phyloP scores from a whole-genome alignment of 2,113 vertebrate species.

The Melanerpes aurifrons region DNA sequence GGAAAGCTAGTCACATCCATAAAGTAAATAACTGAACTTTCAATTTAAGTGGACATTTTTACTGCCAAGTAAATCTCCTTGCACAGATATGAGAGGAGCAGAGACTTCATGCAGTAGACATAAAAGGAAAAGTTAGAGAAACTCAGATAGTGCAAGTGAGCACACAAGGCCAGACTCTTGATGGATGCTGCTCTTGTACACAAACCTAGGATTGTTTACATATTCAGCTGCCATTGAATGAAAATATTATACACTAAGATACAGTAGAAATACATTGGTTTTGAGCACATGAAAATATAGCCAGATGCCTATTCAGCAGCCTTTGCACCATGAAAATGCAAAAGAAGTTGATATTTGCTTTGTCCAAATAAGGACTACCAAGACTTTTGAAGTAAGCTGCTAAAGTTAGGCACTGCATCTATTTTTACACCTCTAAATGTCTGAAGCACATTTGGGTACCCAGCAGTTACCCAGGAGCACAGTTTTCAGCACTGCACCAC shows the following conservation, averaged over 20 bases:
- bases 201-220: not conserved
- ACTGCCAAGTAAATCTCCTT: conserved; percentile 60
- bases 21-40: conserved; percentile 38
- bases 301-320: not conserved
- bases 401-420: not conserved
- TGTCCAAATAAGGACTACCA: not conserved
- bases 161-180: not conserved
- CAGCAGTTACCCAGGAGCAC: not conserved
- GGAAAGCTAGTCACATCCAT: not conserved
- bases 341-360: not conserved
- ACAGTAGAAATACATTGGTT: not conserved
- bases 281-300: not conserved
- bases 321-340: not conserved
- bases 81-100: conserved; percentile 21
- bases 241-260: not conserved
- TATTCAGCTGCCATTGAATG: not conserved
- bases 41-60: conserved; percentile 48
- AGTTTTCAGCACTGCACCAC: not conserved
- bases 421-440: not conserved
- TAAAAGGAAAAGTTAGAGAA: conserved; percentile 10
- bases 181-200: not conserved
- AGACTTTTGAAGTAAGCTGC: not conserved
- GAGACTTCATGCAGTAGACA: not conserved
- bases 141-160: not conserved
- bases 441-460: not conserved